These are phyloP conservation scores for Timandra comae DNA, from an alignment of 2,888 invertebrate species.

Conservation along the genomic window DNA sequence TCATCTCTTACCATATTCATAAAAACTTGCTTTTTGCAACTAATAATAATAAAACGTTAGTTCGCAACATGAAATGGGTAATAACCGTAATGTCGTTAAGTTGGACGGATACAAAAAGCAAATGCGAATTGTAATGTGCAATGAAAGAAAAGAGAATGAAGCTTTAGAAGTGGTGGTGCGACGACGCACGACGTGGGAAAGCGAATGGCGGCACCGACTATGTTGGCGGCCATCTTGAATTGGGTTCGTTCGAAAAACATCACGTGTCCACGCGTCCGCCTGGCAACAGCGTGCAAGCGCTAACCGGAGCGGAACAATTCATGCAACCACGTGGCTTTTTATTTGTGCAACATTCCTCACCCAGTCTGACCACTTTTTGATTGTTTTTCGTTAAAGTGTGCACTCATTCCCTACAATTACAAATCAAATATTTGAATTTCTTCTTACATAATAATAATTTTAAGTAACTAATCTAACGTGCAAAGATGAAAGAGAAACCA, in stretches of 20 bases:
- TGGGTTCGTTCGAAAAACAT: slow-evolving; percentile 60
- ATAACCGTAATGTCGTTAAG: slow-evolving; percentile 26
- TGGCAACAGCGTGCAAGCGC: slow-evolving; percentile 62
- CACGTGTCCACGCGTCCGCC: slow-evolving; percentile 68
- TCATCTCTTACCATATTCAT: no score
- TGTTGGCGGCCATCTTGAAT: slow-evolving; percentile 63
- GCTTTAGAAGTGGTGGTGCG: slow-evolving; percentile 49
- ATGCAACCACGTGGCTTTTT: slow-evolving; percentile 67
- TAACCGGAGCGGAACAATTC: slow-evolving; percentile 69
- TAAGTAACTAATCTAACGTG: slow-evolving; percentile 1
- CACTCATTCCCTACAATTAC: slow-evolving; percentile 20
- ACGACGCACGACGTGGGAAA: slow-evolving; percentile 58
- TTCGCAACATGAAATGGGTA: slow-evolving; percentile 3
- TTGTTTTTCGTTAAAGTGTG: slow-evolving; percentile 43
- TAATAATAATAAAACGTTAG: slow-evolving; percentile 5
- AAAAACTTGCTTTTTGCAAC: slow-evolving; percentile 6
- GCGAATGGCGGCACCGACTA: slow-evolving; percentile 57
- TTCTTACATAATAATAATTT: no score
- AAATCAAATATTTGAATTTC: no score
- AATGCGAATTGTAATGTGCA: slow-evolving; percentile 48
- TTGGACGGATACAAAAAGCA: slow-evolving; percentile 28
- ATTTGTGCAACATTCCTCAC: slow-evolving; percentile 61
- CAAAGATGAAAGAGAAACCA: slow-evolving; percentile 18
- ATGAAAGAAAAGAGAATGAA: slow-evolving; percentile 60
- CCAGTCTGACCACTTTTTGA: slow-evolving; percentile 27